phyloP scores from a whole-genome alignment of 2,888 invertebrate genomes.

The Hololepta plana region DNA sequence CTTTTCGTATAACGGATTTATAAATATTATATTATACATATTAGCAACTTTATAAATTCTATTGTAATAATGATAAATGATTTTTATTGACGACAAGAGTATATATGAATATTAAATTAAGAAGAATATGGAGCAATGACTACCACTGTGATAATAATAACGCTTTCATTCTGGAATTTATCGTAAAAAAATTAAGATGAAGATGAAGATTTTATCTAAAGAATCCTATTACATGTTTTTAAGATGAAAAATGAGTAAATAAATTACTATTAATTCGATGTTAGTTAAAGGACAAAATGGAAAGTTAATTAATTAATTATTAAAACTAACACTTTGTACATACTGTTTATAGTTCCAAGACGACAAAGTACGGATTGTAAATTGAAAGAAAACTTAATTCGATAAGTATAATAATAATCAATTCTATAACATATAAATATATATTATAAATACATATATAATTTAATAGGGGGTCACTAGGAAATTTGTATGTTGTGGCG shows the following conservation, averaged over 20 bases:
- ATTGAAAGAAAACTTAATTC: too few species aligned
- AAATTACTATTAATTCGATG: too few species aligned
- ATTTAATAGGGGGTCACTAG: too few species aligned
- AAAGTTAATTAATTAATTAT: too few species aligned
- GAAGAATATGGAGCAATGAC: slow-evolving; percentile 32
- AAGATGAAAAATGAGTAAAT: slow-evolving; percentile 17
- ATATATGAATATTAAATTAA: too few species aligned
- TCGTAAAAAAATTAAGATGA: slow-evolving; percentile 14
- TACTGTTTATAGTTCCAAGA: too few species aligned
- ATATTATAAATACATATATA: slow-evolving; percentile 11
- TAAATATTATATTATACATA: slow-evolving; percentile 5
- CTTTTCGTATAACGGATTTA: background rate
- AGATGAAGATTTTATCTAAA: slow-evolving; percentile 4
- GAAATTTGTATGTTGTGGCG: too few species aligned
- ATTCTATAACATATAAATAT: slow-evolving; percentile 13
- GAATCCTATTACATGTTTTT: slow-evolving; percentile 17
- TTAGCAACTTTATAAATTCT: slow-evolving; percentile 9
- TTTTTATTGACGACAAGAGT: too few species aligned
- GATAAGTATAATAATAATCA: slow-evolving; percentile 21
- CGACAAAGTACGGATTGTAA: too few species aligned
- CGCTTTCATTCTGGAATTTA: slow-evolving; percentile 30
- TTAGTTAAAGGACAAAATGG: too few species aligned
- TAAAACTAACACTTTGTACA: too few species aligned
- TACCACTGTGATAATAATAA: slow-evolving; percentile 32
- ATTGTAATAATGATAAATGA: slow-evolving; percentile 19